A percentile compares a stretch with the other conserved stretches of the same genome.
Evolutionary conservation across 2,888 invertebrate genomes (phyloP).

Genomic region (Heliconius ismenius): DNA sequence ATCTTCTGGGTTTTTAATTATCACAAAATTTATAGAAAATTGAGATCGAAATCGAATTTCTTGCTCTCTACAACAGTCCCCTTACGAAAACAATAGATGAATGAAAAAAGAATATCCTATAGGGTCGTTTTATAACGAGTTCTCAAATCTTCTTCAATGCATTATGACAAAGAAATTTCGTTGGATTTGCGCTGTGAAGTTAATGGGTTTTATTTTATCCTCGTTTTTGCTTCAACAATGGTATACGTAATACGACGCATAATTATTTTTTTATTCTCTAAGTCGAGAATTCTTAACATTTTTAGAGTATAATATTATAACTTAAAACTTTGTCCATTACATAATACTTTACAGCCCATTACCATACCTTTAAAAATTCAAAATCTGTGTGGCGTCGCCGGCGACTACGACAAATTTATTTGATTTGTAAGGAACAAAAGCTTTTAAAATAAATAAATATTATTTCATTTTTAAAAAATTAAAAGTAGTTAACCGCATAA

Average conservation of each 20-base stretch:
- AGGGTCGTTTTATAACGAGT: neutral
- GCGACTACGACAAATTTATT: no score
- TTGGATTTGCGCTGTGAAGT: neutral
- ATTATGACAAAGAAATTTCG: no score
- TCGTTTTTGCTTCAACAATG: neutral
- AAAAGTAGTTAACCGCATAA: no score
- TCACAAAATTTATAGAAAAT: neutral
- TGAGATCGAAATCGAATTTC: no score
- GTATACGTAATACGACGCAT: neutral
- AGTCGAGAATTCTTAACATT: neutral
- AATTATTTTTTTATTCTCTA: constrained; percentile 4
- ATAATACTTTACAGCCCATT: neutral
- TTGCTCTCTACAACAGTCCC: neutral
- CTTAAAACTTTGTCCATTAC: neutral
- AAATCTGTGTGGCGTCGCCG: no score
- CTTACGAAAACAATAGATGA: neutral
- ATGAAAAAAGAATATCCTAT: neutral
- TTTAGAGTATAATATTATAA: neutral
- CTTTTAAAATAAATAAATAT: no score
- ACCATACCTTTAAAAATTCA: no score
- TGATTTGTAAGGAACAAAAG: no score
- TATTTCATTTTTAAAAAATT: no score
- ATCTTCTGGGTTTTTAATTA: neutral
- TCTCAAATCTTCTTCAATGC: no score
- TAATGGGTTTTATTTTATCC: neutral